Evolutionary conservation across 2,113 vertebrate genomes (phyloP).

Genomic region (Bos javanicus): DNA sequence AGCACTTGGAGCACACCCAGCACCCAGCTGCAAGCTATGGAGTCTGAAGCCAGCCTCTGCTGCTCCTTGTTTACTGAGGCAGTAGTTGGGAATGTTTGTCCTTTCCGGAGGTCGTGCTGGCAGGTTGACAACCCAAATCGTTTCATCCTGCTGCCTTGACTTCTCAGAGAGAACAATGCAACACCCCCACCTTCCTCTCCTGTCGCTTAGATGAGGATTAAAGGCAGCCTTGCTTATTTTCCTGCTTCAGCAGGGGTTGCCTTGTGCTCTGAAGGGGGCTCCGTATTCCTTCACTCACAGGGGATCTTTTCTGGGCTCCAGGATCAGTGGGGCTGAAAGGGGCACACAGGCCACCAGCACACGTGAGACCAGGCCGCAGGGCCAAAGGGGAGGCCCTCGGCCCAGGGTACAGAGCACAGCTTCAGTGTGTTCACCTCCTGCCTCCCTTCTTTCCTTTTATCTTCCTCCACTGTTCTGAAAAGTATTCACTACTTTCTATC

Average conservation of each 20-base stretch:
- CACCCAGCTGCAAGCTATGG: neutral
- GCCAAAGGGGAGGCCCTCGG: neutral
- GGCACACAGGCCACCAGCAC: neutral
- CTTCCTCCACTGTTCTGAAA: neutral
- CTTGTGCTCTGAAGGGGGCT: neutral
- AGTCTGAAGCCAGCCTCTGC: neutral
- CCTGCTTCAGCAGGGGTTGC: neutral
- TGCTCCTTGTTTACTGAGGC: neutral
- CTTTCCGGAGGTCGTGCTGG: neutral
- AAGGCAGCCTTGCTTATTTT: neutral
- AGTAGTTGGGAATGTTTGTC: neutral
- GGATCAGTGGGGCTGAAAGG: neutral
- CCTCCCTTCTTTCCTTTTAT: neutral
- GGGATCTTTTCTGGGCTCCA: neutral
- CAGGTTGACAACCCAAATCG: neutral
- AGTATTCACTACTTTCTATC: neutral
- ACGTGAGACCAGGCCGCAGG: neutral
- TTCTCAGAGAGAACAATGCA: neutral
- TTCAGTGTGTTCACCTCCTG: neutral
- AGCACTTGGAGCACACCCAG: neutral
- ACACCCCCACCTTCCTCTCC: neutral
- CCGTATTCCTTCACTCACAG: neutral
- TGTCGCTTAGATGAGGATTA: neutral
- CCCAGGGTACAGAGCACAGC: neutral
- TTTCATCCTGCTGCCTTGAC: constrained; percentile 30